Base-by-base conservation (phyloP, 2,113 vertebrate genomes). In the Podarcis cretensis region DNA sequence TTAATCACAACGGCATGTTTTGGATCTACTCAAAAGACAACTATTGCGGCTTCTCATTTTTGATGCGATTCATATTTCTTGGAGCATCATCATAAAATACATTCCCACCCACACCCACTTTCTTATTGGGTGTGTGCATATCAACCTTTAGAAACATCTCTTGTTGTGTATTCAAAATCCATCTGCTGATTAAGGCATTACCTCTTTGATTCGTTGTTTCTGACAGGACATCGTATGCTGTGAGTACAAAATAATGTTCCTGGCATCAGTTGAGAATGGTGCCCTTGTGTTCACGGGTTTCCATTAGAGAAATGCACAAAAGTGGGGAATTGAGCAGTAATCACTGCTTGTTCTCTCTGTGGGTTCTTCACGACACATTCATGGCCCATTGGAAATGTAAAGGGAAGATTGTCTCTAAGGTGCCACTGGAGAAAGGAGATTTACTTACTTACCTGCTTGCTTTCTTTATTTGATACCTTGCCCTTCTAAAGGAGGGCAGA, bases 1-100 rank as follows among this genome's bases (percentile, higher is more conserved):
- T 95, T 95, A 94, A 95, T 96, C 92, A 95, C 94, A 92, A 91
- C 95, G 89, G 86, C 95, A 94, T 93, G 81, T 92, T 94, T 94
- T 91, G 88, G 78, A 87, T 95, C 88, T 85, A 94, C 89, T 95
- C 91, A 89, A 95, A 94, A 92, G 85, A 73, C 94, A 96, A 95
- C 95, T 94, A 94, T 94, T 79, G 87, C 91, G 90, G 92, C 92
- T 92, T 93, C 93, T 93, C 90, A 94, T 92, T 93, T 54, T 93
- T 92, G 86, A 90, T 92, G 91, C 89, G 91, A 95, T 93, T 95
- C 94, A 87, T 91, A 90, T 89, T 92, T 93, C 43, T 86, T 87
- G 82, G 90, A 90, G 86, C 92, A 90, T 81, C 83, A 90, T 86
- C 86, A 91, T 87, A 86, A 94, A 90, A 54, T 87, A 96, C 93